These are phyloP conservation scores for Leptopilina myrica DNA, from an alignment of 2,888 invertebrate species.

Conservation along the genomic window DNA sequence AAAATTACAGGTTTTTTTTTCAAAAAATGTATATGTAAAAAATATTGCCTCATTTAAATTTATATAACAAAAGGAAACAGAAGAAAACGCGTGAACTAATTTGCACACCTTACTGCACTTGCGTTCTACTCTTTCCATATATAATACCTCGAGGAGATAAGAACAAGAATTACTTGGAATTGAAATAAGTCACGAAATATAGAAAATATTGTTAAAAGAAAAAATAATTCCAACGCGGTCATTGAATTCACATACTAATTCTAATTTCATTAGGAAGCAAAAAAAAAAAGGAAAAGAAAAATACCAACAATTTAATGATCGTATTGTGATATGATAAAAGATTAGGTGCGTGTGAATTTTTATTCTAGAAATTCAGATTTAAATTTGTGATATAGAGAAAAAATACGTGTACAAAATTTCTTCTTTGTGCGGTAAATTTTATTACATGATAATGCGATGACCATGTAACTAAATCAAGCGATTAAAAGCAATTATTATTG, in stretches of 20 bases:
- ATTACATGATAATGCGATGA: slow-evolving; percentile 2
- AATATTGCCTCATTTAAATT: neutral
- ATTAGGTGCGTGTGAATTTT: no score
- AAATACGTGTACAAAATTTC: no score
- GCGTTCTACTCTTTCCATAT: slow-evolving; percentile 8
- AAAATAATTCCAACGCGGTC: neutral
- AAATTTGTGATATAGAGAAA: no score
- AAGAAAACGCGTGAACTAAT: slow-evolving; percentile 25
- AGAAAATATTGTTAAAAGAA: neutral
- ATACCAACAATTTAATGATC: no score
- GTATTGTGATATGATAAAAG: no score
- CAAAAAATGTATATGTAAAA: no score
- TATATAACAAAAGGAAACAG: neutral
- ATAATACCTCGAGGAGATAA: slow-evolving; percentile 1
- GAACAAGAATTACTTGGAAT: neutral
- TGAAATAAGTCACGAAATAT: slow-evolving; percentile 6
- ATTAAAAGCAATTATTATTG: slow-evolving; percentile 6
- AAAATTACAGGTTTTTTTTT: no score
- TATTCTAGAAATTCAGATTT: no score
- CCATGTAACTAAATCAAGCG: neutral
- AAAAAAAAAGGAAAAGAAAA: no score
- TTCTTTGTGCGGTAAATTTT: neutral
- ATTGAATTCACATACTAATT: no score
- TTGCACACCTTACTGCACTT: slow-evolving; percentile 20
- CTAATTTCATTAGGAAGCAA: no score